Evolutionary conservation across 2,797 vertebrate genomes (phyloP), one percentile per base, ranked within the genome.

Genomic region (Clamator glandarius): DNA sequence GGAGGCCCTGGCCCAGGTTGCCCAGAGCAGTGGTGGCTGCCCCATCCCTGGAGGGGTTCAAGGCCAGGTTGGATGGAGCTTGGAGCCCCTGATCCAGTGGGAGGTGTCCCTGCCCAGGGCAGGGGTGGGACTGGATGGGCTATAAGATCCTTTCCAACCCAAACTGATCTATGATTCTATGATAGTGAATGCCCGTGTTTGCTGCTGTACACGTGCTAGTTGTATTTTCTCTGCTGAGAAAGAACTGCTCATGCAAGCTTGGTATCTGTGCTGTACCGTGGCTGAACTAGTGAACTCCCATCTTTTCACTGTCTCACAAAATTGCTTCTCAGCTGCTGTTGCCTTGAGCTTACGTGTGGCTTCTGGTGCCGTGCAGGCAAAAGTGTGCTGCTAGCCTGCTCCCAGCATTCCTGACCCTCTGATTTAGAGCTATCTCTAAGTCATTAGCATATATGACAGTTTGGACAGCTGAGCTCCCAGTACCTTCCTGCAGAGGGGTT

Each of bases 401-500:
- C 28, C 24, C 77, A 79, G 15, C 9, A 1, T 55, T 79, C n/a
- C 54, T 41, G n/a, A 59, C 52, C 29, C 36, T 70, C 20, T 64
- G 55, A 28, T 78, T 67, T 66, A 72, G 51, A 82, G 42, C 57
- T 48, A 33, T 23, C 24, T 73, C 1, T 15, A 48, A 82, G 13
- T 73, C 74, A 50, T 8, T 57, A 46, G 33, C 33, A 50, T 36
- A 19, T 57, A 8, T 54, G 67, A 58, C 62, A 67, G 2, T 24
- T 69, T 52, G 31, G 61, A 23, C 28, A 64, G 51, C 36, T n/a
- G 19, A 57, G 44, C n/a, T 69, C 23, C 17, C 12, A 18, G 24
- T 61, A 35, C 48, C 39, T 87, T 84, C 19, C 52, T 68, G 63
- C 79, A 69, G 75, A 74, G 41, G n/a, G 39, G 67, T 77, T 91